A percentile compares a stretch with the other conserved stretches of the same genome.
phyloP scores from a whole-genome alignment of 2,797 vertebrate genomes.

The Cottoperca gobio region DNA sequence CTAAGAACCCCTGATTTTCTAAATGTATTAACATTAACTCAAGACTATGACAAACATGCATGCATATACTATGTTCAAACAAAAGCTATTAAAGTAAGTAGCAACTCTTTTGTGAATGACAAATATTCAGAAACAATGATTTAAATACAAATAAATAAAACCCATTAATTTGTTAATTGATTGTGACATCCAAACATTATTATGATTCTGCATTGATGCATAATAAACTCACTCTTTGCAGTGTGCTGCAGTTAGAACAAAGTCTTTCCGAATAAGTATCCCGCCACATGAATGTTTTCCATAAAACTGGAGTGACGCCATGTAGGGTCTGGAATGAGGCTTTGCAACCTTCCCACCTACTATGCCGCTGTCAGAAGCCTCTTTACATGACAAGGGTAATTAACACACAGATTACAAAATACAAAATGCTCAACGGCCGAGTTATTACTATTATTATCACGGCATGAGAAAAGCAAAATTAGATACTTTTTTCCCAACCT shows the following conservation, averaged over 20 bases:
- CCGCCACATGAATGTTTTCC: conserved; percentile 65
- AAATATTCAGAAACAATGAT: not conserved
- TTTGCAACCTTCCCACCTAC: conserved; percentile 67
- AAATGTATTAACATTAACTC: not conserved
- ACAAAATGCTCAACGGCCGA: not conserved
- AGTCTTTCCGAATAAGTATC: conserved; percentile 75
- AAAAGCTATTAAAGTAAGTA: not conserved
- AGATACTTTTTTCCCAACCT: not conserved
- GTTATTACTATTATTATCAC: not conserved
- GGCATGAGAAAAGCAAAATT: not conserved
- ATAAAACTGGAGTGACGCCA: conserved; percentile 74
- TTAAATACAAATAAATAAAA: not conserved
- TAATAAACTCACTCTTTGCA: conserved; percentile 61
- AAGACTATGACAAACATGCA: not conserved
- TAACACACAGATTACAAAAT: not conserved
- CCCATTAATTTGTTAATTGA: not conserved
- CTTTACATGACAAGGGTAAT: conserved; percentile 51
- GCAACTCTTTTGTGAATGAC: not conserved
- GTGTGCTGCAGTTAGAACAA: conserved; percentile 81
- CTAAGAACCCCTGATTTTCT: not conserved
- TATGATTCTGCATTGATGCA: not conserved
- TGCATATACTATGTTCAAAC: not conserved
- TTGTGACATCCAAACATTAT: not conserved
- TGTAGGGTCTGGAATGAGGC: conserved; percentile 82
- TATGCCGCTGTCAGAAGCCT: conserved; percentile 68